These are phyloP conservation scores for Watsonalla cultraria DNA, from an alignment of 2,888 invertebrate genomes.

Conservation along the genomic window DNA sequence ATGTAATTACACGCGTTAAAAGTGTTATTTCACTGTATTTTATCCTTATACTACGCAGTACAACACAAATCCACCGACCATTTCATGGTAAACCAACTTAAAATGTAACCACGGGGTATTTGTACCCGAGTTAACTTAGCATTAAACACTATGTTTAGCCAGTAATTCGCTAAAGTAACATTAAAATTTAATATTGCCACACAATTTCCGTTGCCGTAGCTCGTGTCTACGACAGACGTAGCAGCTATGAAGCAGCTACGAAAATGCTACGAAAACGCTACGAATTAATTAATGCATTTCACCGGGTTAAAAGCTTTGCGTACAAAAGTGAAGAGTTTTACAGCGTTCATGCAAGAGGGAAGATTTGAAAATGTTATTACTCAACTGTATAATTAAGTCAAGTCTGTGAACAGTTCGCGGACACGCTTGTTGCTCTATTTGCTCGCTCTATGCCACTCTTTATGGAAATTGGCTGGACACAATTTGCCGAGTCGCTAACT, in stretches of 20 bases:
- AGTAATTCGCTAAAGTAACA: conserved; percentile 10
- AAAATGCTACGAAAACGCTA: conserved; percentile 26
- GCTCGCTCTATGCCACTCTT: not conserved
- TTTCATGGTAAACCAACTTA: not conserved
- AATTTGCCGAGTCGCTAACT: not conserved
- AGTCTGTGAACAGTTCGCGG: not conserved
- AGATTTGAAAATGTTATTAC: not conserved
- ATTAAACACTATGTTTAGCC: not conserved
- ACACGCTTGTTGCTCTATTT: not conserved
- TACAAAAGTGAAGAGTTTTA: conserved; percentile 18
- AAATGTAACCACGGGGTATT: not conserved
- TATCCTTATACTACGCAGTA: too few relatives aligned
- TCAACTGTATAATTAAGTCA: not conserved
- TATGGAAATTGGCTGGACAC: not conserved
- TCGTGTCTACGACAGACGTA: conserved; percentile 32
- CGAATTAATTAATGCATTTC: conserved; percentile 29
- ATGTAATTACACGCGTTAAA: too few relatives aligned
- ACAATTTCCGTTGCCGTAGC: conserved; percentile 12
- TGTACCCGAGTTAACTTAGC: not conserved
- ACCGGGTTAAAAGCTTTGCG: conserved; percentile 15
- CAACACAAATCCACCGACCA: not conserved
- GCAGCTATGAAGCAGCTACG: conserved; percentile 6
- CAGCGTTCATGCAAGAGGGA: conserved; percentile 1
- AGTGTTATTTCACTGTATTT: too few relatives aligned
- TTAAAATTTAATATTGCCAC: not conserved